phyloP scores from a whole-genome alignment of 1,140 invertebrate genomes.

The Drosophila sturtevanti region DNA sequence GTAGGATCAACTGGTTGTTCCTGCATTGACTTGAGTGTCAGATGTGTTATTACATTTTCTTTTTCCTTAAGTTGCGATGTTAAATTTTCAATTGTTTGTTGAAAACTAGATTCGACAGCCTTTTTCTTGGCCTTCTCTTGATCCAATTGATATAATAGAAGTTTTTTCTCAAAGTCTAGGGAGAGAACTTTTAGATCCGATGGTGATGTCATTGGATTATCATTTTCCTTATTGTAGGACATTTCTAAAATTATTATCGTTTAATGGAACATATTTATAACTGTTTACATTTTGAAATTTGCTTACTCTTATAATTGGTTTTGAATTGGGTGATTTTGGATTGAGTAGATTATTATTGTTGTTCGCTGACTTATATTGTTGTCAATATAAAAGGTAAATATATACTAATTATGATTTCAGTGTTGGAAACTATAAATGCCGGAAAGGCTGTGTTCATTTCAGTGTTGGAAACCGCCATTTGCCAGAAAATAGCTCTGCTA shows the following conservation, averaged over 20 bases:
- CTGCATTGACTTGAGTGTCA: neutral
- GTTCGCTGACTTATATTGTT: no score
- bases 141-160: conserved; percentile 2
- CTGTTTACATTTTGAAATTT: neutral
- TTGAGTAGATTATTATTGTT: no score
- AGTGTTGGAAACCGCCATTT: no score
- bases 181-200: neutral
- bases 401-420: no score
- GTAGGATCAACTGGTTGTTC: neutral
- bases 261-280: neutral
- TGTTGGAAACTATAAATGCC: no score
- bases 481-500: no score
- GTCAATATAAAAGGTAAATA: no score
- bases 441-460: no score
- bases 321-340: no score
- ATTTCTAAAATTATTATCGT: neutral
- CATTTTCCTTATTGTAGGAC: neutral
- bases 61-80: neutral
- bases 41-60: neutral
- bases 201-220: neutral
- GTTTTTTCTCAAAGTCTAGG: conserved; percentile 7
- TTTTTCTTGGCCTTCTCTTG: neutral
- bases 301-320: neutral
- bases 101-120: neutral
- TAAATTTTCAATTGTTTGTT: neutral